A percentile compares a stretch with the other conserved stretches of the same genome.
Evolutionary conservation across 2,888 invertebrate genomes (phyloP).

Genomic region (Horisme vitalbata): DNA sequence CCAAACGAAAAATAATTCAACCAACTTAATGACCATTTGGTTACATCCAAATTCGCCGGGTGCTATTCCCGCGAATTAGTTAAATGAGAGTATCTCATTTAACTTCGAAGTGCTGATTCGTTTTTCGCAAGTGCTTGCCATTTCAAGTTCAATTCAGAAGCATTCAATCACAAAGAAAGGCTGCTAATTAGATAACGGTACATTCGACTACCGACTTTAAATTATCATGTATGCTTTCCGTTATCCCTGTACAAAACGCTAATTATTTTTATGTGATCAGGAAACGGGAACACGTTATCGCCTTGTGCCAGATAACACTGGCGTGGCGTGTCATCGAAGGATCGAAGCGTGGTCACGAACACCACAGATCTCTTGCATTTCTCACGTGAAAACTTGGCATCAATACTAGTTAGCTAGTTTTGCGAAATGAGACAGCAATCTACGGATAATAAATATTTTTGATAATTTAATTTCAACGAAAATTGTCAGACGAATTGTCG

Average conservation of each 20-base stretch:
- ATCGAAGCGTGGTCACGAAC: constrained; percentile 66
- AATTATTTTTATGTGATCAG: constrained; percentile 44
- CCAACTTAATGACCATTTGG: constrained; percentile 26
- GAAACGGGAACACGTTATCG: constrained; percentile 64
- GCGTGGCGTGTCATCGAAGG: constrained; percentile 71
- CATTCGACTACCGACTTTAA: constrained; percentile 24
- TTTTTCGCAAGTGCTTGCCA: constrained; percentile 22
- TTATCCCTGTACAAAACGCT: constrained; percentile 25
- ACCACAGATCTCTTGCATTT: constrained; percentile 25
- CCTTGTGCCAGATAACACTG: constrained; percentile 73
- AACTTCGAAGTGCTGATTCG: constrained; percentile 6
- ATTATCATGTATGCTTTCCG: constrained; percentile 24
- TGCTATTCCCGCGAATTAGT: constrained; percentile 3
- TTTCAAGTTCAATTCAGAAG: constrained; percentile 20
- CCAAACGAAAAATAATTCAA: constrained; percentile 28
- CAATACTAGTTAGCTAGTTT: constrained; percentile 15
- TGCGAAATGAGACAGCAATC: constrained; percentile 22
- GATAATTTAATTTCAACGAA: constrained; percentile 3
- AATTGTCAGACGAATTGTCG: too few species aligned
- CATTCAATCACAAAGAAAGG: constrained; percentile 17
- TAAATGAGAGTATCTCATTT: constrained; percentile 2
- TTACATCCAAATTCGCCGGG: constrained; percentile 6
- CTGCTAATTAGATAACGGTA: constrained; percentile 33
- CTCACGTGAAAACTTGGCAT: constrained; percentile 31
- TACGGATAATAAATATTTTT: constrained; percentile 4